Evolutionary conservation across 53 echinoderm and acorn worm genomes (phyloP), one percentile per base, ranked within the genome.

Genomic region (Echinometra lucunter): DNA sequence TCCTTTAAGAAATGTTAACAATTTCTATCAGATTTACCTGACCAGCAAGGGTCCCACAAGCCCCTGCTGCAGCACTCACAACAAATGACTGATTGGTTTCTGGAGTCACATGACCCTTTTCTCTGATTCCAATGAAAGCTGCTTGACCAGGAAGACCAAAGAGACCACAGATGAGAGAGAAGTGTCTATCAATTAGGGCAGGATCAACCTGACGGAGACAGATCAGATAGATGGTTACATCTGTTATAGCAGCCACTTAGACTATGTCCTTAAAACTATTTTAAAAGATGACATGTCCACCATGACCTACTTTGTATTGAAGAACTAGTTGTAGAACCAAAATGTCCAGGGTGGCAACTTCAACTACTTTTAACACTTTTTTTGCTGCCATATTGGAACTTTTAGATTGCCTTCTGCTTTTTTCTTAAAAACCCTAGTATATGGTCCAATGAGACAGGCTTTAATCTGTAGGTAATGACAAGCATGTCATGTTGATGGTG

Each of bases 1-100:
- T 6, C 21, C 6, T 44, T 35, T 80, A 23, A 34, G 38, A 80
- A 40, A 80, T 80, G 17, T 80, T 40, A 44, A 1, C 80, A 80
- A 21, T 19, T 0, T 28, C 4, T 83, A 45, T 6, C n/a, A 19
- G 57, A 91, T 74, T 91, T 63, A 98, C 98, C 97, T 98, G 98
- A n/a, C 97, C 97, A 40, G 98, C 98, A 38, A 98, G 66, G 21
- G 98, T 97, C 9, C 98, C 98, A 97, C 97, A 98, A 0, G 99
- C 96, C 40, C 99, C 99, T 30, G 97, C 97, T 18, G 99, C 99
- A 45, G 97, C 98, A 90, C 98, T 98, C 74, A 97, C 98, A 1
- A 97, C 97, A 94, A 97, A 96, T 1, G 98, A 96, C 96, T 98
- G 98, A 45, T 96, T 94, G 47, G 94, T 93, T 67, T 95, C 97